Base-by-base conservation (phyloP, 2,113 vertebrate genomes). In the Tychaedon coryphoeus region DNA sequence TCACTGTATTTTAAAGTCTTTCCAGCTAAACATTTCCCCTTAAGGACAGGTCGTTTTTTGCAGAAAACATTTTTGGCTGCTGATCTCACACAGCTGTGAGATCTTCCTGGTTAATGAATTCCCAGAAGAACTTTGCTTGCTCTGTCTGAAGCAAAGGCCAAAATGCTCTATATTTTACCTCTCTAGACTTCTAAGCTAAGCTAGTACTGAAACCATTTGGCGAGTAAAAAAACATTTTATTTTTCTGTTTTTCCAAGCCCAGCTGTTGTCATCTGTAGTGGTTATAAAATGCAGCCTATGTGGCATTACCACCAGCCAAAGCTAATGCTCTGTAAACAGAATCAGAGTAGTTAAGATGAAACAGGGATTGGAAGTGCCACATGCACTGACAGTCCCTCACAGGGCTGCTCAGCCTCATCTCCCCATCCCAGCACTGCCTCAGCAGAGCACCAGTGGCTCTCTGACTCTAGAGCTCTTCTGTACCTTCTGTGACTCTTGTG, bases 31-130 rank as follows among this genome's bases (percentile, higher is more conserved):
- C 14, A 25, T 81, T 31, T 48, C 26, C 80, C 26, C n/a, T 75
- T 77, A 72, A 89, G 57, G 20, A 70, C 26, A 75, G 36, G 29
- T 66, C 60, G 53, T 73, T 91, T 11, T 88, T 90, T 91, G 58
- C 60, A 58, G 34, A 69, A 65, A 67, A 66, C 28, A 40, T 86
- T 93, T 95, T 64, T 82, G 42, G 29, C 57, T 84, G 75, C 73
- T 95, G 82, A 83, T 66, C 48, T 92, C 53, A 85, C 17, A 31
- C 50, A 87, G 78, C 76, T 78, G 31, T 67, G 65, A 86, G 65
- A 61, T 60, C 73, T 95, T 94, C 51, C 47, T 73, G 1, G 4
- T 91, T 97, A 92, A 92, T 90, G 66, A 89, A 56, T 67, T 92
- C 79, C 70, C 71, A 69, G 64, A 66, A 93, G 78, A 92, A 60